Evolutionary conservation across 2,888 invertebrate genomes (phyloP), one percentile per base, ranked within the genome.

Genomic region (Oligia fasciuncula): DNA sequence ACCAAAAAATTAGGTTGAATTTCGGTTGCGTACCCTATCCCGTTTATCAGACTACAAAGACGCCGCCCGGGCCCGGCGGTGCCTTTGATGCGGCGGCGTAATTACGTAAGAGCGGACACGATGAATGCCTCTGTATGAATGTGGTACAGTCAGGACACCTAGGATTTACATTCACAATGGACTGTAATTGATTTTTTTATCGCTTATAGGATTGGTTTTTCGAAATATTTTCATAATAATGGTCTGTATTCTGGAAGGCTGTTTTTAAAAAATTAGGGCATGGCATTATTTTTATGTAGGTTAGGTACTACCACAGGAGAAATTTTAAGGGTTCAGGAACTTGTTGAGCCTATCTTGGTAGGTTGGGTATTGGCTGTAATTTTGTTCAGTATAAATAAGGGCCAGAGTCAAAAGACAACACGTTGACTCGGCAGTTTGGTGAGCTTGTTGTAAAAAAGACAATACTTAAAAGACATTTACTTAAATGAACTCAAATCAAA

Each of bases 21-120:
- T 86, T 90, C 2, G 60, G 13, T 74, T 90, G 91, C 3, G 5
- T 2, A 63, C 63, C 40, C 63, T 80, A 87, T 88, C 93, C 93
- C 94, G 95, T 96, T 96, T 96, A 96, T 96, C 95, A 94, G 94
- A 95, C 92, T 94, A 94, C 96, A 96, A 96, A 97, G 95, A 93
- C 90, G 93, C 96, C 96, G 96, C 95, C 89, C 89, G 88, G 88
- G 89, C 90, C 90, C 89, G 94, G 93, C 96, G 96, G 96, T 90
- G 83, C 94, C 94, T 97, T 97, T 97, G 96, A 96, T 93, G 94
- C 90, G 91, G 93, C 93, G 94, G 85, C 94, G 94, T 96, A 96
- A 96, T 96, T 96, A 96, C 95, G 93, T 94, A 95, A 95, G 94
- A 93, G 92, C 92, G 91, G 90, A 91, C 93, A 83, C 87, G 86